Base-by-base conservation (phyloP, 2,113 vertebrate genomes). In the Ceyx cyanopectus region DNA sequence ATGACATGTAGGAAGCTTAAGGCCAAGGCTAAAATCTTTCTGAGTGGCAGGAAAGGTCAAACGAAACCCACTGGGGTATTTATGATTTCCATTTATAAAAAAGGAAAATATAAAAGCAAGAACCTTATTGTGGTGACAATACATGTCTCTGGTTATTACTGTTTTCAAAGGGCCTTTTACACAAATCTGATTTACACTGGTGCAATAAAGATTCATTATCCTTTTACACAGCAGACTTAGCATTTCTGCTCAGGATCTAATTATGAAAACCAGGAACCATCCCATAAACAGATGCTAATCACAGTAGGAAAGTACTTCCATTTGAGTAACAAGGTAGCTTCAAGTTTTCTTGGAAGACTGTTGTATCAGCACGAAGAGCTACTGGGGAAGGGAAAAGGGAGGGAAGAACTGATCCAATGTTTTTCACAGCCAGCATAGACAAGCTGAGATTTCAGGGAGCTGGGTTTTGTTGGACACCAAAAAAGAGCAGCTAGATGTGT, bases 21-120 rank as follows among this genome's bases (percentile, higher is more conserved):
- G 94, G 97, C 96, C 96, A 97, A 97, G 66, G 87, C 92, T 94
- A 92, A 96, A 97, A 94, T 94, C 92, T 98, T 97, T 97, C 93
- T 91, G 90, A 97, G 96, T 98, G 92, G 91, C 95, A 90, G 93
- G 95, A 99, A 98, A 98, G 98, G 98, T 98, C 97, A 98, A 77
- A 60, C 18, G 91, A 97, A 97, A 95, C 97, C 92, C 95, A 96
- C 95, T 89, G 89, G 93, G 93, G 92, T 95, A 96, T 97, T 96
- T 93, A 94, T 94, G 96, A 95, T 98, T 98, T 97, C 96, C 95
- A 96, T 85, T 93, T 97, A 97, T 90, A 97, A 97, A 97, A 97
- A 97, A 95, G 88, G 90, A 95, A 93, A 97, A 95, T 94, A 95
- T 74, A 97, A 96, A 87, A 91, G 93, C 92, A 90, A 83, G 79